Conservation (phyloP, 2,113 vertebrate genomes). For the Petroica traversi region DNA sequence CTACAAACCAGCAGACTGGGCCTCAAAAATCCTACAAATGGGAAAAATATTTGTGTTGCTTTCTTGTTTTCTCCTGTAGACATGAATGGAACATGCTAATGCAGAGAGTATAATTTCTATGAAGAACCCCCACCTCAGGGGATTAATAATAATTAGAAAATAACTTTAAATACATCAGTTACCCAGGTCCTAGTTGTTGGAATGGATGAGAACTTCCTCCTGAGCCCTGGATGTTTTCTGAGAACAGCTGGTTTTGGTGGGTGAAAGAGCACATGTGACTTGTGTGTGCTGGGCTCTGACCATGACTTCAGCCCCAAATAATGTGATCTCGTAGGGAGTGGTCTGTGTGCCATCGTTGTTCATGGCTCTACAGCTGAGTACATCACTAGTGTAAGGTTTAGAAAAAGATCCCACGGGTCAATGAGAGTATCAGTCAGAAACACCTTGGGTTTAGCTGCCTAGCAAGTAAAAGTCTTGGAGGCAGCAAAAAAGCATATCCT, state of each 20-base stretch:
- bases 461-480: neutral
- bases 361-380: neutral
- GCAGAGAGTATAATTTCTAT: neutral
- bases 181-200: neutral
- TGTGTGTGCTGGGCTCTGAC: neutral
- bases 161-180: neutral
- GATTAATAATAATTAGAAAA: neutral
- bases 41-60: neutral
- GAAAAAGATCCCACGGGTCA: neutral
- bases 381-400: neutral
- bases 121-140: neutral
- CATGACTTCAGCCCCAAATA: neutral
- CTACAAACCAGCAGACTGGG: neutral
- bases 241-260: neutral
- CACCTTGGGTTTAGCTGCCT: neutral
- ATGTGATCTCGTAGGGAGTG: neutral
- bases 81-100: neutral
- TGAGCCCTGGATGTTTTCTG: neutral
- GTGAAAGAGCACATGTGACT: fast-evolving
- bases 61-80: neutral
- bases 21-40: neutral
- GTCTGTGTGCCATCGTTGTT: neutral
- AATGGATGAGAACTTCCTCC: neutral
- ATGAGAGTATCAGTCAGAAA: neutral
- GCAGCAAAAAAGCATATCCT: neutral